Percentiles rank a stretch among this genome's conserved stretches.
phyloP scores from a whole-genome alignment of 2,797 vertebrate genomes.

The Columba guinea region DNA sequence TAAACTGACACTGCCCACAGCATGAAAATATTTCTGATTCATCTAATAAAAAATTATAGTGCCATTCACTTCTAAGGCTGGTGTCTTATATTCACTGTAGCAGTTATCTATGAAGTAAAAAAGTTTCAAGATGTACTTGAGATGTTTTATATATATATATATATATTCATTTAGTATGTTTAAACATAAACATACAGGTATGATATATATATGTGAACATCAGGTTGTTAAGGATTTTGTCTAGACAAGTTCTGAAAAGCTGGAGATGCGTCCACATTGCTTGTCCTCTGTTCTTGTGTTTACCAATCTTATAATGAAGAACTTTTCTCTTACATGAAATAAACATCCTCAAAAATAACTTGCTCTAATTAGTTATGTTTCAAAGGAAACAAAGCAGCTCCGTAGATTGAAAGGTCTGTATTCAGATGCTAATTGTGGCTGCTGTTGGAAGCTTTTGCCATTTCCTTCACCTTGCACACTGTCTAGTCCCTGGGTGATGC shows the following conservation, averaged over 20 bases:
- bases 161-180: background rate
- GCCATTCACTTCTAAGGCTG: background rate
- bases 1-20: conserved; percentile 42
- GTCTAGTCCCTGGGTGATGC: background rate
- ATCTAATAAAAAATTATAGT: conserved; percentile 56
- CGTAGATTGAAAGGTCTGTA: background rate
- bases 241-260: background rate
- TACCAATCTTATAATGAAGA: background rate
- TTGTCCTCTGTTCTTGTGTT: background rate
- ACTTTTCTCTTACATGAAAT: background rate
- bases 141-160: background rate
- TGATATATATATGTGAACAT: no score
- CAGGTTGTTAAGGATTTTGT: background rate
- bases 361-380: background rate
- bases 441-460: background rate
- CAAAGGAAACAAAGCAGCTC: background rate
- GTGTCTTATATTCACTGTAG: background rate
- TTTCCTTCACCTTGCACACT: background rate
- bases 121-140: background rate
- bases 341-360: background rate
- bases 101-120: background rate
- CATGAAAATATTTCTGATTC: conserved; percentile 56
- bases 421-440: background rate
- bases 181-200: background rate
- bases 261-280: background rate